Evolutionary conservation across 2,888 invertebrate species (phyloP).

Genomic region (Trypoxylon attenuatum): DNA sequence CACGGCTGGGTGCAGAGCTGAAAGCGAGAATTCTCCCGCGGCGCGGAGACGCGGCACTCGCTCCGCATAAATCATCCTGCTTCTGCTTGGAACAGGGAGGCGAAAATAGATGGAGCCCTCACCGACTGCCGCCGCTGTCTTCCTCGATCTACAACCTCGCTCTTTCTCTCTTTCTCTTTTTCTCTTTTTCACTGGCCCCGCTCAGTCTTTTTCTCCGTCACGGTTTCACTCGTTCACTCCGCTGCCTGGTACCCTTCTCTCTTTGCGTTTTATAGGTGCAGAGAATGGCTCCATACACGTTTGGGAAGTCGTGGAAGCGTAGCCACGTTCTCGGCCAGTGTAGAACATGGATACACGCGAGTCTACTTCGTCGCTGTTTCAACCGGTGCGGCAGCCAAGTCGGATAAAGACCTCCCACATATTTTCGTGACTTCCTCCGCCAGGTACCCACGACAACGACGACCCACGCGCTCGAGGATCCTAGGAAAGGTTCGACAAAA

Average conservation of each 20-base stretch:
- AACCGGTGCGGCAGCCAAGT: background rate
- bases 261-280: slow-evolving; percentile 16
- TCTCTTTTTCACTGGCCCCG: background rate
- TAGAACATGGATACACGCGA: slow-evolving; percentile 21
- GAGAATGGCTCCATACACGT: slow-evolving; percentile 1
- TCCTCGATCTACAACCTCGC: background rate
- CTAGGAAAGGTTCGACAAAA: slow-evolving; percentile 26
- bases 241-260: background rate
- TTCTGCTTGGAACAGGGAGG: slow-evolving; percentile 61
- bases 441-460: slow-evolving; percentile 44
- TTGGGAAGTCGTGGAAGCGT: slow-evolving; percentile 11
- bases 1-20: slow-evolving; percentile 63
- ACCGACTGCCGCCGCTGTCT: slow-evolving; percentile 20
- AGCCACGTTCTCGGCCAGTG: background rate
- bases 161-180: slow-evolving; percentile 13
- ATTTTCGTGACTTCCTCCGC: slow-evolving; percentile 32
- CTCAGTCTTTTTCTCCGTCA: background rate
- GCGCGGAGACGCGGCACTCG: slow-evolving; percentile 65
- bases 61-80: slow-evolving; percentile 67
- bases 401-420: slow-evolving; percentile 56
- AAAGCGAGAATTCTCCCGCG: slow-evolving; percentile 68
- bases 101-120: slow-evolving; percentile 65
- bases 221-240: background rate
- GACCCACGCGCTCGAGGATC: slow-evolving; percentile 36
- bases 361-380: slow-evolving; percentile 10